Base-by-base conservation (phyloP, 2,113 vertebrate genomes). In the Trichomycterus rosablanca region DNA sequence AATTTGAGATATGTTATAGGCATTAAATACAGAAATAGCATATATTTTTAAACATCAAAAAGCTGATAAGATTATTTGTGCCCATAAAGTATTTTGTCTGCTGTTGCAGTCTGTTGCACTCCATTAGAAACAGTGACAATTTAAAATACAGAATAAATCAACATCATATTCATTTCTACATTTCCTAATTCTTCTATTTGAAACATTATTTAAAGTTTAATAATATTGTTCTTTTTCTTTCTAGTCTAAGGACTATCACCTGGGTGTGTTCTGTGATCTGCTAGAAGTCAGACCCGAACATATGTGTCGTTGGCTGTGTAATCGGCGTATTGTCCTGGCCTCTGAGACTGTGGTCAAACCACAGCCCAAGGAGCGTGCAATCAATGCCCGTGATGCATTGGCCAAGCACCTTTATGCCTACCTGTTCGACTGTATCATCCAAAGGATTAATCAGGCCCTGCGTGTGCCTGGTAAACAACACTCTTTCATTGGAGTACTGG, bases 331-430 rank as follows among this genome's bases (percentile, higher is more conserved):
- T 1, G 30, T 92, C 51, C 89, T 96, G 0, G 45, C 79, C 44
- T 79, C 91, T 0, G 96, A 99, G 76, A 94, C 90, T 0, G 90
- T 98, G 55, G 76, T 91, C 35, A 97, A 95, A 54, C 93, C 94
- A 0, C 84, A 96, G 84, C 83, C 89, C 0, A 85, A 59, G 70
- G 68, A 88, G 48, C 89, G 92, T 65, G 91, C 92, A 4, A 18
- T 77, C 24, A 94, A 93, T 0, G 91, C 91, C 62, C 86, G 92
- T 39, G 94, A 98, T 0, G 96, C 95, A 0, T 77, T 98, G 40
- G 91, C 96, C 51, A 98, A 98, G 76, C 95, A 94, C 77, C 92
- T 96, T 74, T 98, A 99, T 1, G 87, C 96, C 0, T 90, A 93
- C 37, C 78, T 99, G 19, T 99, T 99, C 23, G 81, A 94, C 83